Conservation (phyloP, 2,113 vertebrate genomes). For the Sceloporus tristichus region DNA sequence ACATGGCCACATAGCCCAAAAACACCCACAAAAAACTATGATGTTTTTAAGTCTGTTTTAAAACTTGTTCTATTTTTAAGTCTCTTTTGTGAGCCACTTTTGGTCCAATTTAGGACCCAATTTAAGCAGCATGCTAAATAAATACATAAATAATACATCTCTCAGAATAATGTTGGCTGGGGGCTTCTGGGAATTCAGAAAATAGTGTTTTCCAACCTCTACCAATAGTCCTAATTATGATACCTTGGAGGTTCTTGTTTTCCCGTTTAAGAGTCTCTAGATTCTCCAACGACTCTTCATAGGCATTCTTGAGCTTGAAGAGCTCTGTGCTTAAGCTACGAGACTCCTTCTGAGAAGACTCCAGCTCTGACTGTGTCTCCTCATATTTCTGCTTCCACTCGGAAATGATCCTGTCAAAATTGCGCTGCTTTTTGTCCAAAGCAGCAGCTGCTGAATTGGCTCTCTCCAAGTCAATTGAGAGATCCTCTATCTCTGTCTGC, state of each 20-base stretch:
- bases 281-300: constrained; percentile 90
- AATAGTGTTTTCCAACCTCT: no score
- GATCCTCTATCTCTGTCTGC: constrained; percentile 92
- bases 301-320: constrained; percentile 92
- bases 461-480: constrained; percentile 89
- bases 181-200: no score
- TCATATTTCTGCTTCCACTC: constrained; percentile 93
- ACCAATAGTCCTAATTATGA: background rate
- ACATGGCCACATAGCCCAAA: no score
- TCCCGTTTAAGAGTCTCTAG: constrained; percentile 91
- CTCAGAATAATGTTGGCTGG: background rate
- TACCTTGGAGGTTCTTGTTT: constrained; percentile 97
- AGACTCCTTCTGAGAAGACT: constrained; percentile 88
- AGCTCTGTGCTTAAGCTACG: constrained; percentile 92
- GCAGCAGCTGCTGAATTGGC: constrained; percentile 85
- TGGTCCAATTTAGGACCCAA: background rate
- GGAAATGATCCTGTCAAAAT: constrained; percentile 87
- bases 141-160: background rate
- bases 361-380: constrained; percentile 90
- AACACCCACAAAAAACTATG: no score
- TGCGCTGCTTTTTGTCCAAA: constrained; percentile 93
- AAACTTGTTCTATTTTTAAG: background rate
- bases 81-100: no score
- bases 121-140: background rate
- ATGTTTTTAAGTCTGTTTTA: background rate